A percentile compares a stretch with the other conserved stretches of the same genome.
Conservation (phyloP, 1,140 invertebrate genomes). For the Hypothenemus hampei region DNA sequence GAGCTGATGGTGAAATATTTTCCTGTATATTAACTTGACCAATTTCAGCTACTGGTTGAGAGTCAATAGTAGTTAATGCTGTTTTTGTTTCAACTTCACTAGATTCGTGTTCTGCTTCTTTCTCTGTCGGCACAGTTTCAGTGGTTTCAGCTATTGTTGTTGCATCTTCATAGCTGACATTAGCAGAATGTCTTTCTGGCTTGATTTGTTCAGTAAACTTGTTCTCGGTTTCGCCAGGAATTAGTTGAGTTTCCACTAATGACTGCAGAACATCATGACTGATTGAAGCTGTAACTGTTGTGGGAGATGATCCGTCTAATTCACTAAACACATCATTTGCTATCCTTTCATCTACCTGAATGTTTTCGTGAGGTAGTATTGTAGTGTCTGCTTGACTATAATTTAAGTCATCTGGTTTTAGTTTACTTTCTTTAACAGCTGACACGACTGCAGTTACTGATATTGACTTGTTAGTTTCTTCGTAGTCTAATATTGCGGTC, state of each 20-base stretch:
- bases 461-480: slow-evolving; percentile 48
- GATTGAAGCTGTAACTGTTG: slow-evolving; percentile 29
- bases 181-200: slow-evolving; percentile 33
- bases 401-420: slow-evolving; percentile 41
- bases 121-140: slow-evolving; percentile 43
- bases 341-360: slow-evolving; percentile 36
- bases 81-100: slow-evolving; percentile 37
- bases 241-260: slow-evolving; percentile 38
- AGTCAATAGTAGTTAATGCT: slow-evolving; percentile 40
- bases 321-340: slow-evolving; percentile 36
- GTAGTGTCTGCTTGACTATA: slow-evolving; percentile 35
- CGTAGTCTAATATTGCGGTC: slow-evolving; percentile 47
- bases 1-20: slow-evolving; percentile 37
- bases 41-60: slow-evolving; percentile 46
- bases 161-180: slow-evolving; percentile 37
- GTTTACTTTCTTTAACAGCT: slow-evolving; percentile 49
- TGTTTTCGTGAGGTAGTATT: slow-evolving; percentile 36
- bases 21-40: slow-evolving; percentile 41
- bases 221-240: slow-evolving; percentile 42
- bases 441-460: slow-evolving; percentile 49
- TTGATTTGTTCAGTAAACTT: slow-evolving; percentile 23
- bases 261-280: slow-evolving; percentile 38
- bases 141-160: slow-evolving; percentile 27
- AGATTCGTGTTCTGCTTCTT: slow-evolving; percentile 47
- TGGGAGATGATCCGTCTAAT: slow-evolving; percentile 29